Base-by-base conservation (phyloP, 2,888 invertebrate species). In the Lasioglossum lativentre region DNA sequence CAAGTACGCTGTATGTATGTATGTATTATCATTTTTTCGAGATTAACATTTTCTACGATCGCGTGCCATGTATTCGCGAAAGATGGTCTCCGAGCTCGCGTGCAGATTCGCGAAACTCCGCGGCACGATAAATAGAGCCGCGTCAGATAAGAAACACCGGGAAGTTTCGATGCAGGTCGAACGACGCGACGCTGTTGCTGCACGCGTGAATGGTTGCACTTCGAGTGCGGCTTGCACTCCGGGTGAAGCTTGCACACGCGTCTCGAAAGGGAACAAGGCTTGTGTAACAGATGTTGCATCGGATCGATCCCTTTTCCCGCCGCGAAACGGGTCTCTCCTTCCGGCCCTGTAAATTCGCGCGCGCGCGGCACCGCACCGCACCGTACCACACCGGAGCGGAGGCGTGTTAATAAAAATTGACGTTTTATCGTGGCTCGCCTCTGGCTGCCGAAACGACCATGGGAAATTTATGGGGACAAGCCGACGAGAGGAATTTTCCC, bases 321-420 rank as follows among this genome's bases (percentile, higher is more conserved):
- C n/a, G 19, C 59, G 59, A 19, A 40, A 52, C 45, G 23, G 42
- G 27, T 19, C n/a, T 71, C 71, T 75, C 59, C 40, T 40, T 63
- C 63, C 63, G 27, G 42, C 38, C 52, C 19, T 59, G 74, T 56
- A 80, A 80, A 76, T 74, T 76, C 42, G 34, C n/a, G 45, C 4
- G 45, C 4, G 10, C n/a, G 23, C 56, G 56, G n/a, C 12, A 52
- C 23, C 45, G 23, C n/a, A 5, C 12, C 27, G n/a, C n/a, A n/a
- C n/a, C n/a, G n/a, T n/a, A n/a, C n/a, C n/a, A n/a, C n/a, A n/a
- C n/a, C n/a, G n/a, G n/a, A n/a, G n/a, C n/a, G 30, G 56, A 23
- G 30, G 52, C 40, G 70, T 75, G 84, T 84, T 84, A 84, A 66
- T 83, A 85, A 83, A 79, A 83, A 85, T 85, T 75, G 84, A 85